Percentiles rank a stretch among this genome's conserved stretches.
phyloP scores from a whole-genome alignment of 1,140 invertebrate genomes.

The Coboldia fuscipes region DNA sequence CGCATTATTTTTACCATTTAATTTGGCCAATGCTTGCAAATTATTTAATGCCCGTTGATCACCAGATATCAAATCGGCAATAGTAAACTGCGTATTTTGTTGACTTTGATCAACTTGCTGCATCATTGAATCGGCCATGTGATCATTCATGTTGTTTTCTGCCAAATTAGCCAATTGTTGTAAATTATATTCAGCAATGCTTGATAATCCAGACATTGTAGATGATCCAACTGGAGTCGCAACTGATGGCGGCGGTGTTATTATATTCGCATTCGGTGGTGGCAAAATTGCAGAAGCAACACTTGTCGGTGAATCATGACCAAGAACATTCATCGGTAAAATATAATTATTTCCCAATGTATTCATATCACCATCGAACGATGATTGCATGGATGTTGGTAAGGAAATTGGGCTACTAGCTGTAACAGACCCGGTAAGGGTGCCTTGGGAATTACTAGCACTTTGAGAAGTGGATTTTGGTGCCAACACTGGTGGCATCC shows the following conservation, averaged over 20 bases:
- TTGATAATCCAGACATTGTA: conserved; percentile 11
- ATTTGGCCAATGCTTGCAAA: conserved; percentile 67
- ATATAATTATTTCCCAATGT: conserved; percentile 20
- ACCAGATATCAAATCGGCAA: conserved; percentile 50
- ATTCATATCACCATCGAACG: conserved; percentile 41
- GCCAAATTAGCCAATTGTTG: conserved; percentile 58
- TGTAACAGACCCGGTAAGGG: conserved; percentile 20
- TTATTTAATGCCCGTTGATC: conserved; percentile 68
- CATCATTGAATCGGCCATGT: conserved; percentile 20
- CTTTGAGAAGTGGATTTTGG: conserved; percentile 4
- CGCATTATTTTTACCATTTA: too few species aligned
- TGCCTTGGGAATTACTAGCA: conserved; percentile 5
- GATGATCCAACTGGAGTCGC: conserved; percentile 23
- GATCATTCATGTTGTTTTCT: conserved; percentile 29
- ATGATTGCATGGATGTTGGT: conserved; percentile 47
- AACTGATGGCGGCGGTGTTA: conserved; percentile 21
- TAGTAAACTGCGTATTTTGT: conserved; percentile 31
- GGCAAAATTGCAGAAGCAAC: conserved; percentile 6
- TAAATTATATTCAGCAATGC: conserved; percentile 65
- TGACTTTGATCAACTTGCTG: conserved; percentile 37
- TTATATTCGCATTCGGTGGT: conserved; percentile 3
- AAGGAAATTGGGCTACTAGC: conserved; percentile 40
- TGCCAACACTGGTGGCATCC: conserved; percentile 8
- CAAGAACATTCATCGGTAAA: conserved; percentile 23
- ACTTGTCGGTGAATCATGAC: conserved; percentile 12